Evolutionary conservation across 2,888 invertebrate genomes (phyloP).

Genomic region (Hirtodrosophila trivittata): DNA sequence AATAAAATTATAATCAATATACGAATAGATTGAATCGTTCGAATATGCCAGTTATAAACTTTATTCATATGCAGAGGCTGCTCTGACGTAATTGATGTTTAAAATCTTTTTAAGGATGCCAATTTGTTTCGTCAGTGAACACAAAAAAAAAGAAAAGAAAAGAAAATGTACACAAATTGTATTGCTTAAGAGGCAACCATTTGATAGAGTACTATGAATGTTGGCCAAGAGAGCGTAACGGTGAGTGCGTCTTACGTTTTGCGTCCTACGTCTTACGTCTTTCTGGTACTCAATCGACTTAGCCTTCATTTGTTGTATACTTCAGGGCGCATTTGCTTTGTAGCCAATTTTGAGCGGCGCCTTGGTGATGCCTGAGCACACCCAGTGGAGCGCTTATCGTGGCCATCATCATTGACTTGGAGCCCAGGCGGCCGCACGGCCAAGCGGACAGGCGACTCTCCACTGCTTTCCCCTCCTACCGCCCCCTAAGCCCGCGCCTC

Average conservation of each 20-base stretch:
- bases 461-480: not conserved
- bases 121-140: slow-evolving; percentile 10
- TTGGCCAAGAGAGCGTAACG: slow-evolving; percentile 27
- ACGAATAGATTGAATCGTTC: no score
- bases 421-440: slow-evolving; percentile 47
- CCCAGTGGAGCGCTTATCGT: slow-evolving; percentile 72
- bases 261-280: no score
- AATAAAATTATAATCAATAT: no score
- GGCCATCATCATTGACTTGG: slow-evolving; percentile 70
- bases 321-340: slow-evolving; percentile 33
- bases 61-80: not conserved
- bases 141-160: no score
- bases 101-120: not conserved
- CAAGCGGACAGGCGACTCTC: not conserved
- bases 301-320: slow-evolving; percentile 24
- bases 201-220: slow-evolving; percentile 44
- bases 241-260: not conserved
- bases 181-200: slow-evolving; percentile 19
- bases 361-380: slow-evolving; percentile 56
- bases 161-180: slow-evolving; percentile 25
- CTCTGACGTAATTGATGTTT: no score
- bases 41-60: no score
- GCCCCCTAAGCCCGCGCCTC: not conserved
- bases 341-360: slow-evolving; percentile 47
- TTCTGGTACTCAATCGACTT: slow-evolving; percentile 20